Percentiles rank a stretch among this genome's conserved stretches.
These are phyloP conservation scores for Cyclopterus lumpus DNA, from an alignment of 2,797 vertebrate species.

Conservation along the genomic window DNA sequence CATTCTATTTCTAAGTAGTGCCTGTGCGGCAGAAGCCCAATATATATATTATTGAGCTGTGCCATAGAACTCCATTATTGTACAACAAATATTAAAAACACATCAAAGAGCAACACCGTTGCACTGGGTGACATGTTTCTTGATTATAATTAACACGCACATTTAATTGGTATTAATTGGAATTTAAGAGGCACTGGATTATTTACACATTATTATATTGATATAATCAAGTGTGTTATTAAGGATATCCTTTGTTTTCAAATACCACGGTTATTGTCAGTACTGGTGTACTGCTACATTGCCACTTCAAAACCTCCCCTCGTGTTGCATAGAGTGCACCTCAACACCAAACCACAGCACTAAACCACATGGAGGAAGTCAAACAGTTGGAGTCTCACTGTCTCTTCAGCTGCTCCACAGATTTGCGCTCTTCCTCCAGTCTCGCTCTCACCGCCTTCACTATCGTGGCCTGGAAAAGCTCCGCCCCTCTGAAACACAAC, in stretches of 20 bases:
- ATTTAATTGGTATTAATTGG: too few species aligned
- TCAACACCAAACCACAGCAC: slow-evolving; percentile 1
- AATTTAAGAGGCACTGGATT: background rate
- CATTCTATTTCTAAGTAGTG: background rate
- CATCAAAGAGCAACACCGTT: background rate
- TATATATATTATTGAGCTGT: background rate
- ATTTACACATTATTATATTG: background rate
- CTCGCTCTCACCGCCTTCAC: slow-evolving; percentile 97
- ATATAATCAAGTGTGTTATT: background rate
- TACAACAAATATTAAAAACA: background rate
- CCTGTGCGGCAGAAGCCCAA: background rate
- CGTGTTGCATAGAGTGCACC: background rate
- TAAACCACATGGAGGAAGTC: background rate
- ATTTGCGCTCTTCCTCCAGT: slow-evolving; percentile 97
- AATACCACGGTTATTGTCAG: background rate
- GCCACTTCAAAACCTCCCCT: background rate
- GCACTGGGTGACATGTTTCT: background rate
- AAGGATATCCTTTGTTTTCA: background rate
- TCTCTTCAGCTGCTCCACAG: slow-evolving; percentile 98
- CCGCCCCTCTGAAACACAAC: slow-evolving; percentile 89
- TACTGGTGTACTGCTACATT: background rate
- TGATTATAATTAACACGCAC: background rate
- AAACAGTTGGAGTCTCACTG: slow-evolving; percentile 87
- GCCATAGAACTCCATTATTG: background rate
- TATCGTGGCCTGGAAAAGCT: slow-evolving; percentile 98